Evolutionary conservation across 2,888 invertebrate genomes (phyloP).

Genomic region (Cremastinae sp.): DNA sequence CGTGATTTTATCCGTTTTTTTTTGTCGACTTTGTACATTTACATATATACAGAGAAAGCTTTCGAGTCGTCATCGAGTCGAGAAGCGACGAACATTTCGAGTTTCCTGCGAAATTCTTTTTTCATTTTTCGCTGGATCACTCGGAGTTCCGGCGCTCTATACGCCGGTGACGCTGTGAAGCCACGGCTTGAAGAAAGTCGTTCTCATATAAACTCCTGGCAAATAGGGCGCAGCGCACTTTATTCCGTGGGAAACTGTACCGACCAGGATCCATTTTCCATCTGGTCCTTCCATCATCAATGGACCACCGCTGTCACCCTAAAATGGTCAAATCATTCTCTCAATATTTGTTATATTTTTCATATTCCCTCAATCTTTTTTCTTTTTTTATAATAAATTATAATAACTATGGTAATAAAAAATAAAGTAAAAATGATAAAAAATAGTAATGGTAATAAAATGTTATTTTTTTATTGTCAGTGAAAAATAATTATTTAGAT

Average conservation of each 20-base stretch:
- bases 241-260: conserved; percentile 97
- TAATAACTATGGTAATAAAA: too few relatives aligned
- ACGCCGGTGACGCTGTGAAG: conserved; percentile 92
- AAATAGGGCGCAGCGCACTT: conserved; percentile 95
- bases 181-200: conserved; percentile 95
- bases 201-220: conserved; percentile 96
- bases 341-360: not conserved
- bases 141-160: conserved; percentile 50
- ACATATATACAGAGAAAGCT: conserved; percentile 44
- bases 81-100: conserved; percentile 17
- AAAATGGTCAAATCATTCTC: conserved; percentile 62
- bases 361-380: not conserved
- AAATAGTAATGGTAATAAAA: too few relatives aligned
- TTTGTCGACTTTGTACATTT: conserved; percentile 58
- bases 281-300: conserved; percentile 91
- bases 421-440: too few relatives aligned
- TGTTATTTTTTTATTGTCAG: too few relatives aligned
- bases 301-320: conserved; percentile 97
- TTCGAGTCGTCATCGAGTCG: not conserved
- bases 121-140: conserved; percentile 1
- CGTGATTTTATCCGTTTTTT: conserved; percentile 14
- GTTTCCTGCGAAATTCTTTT: conserved; percentile 20
- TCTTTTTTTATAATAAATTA: too few relatives aligned
- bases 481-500: too few relatives aligned
- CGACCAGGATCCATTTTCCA: conserved; percentile 92